phyloP scores from a whole-genome alignment of 30 jellyfish, hydroid and myxozoan genomes.

The Cassiopea xamachana region DNA sequence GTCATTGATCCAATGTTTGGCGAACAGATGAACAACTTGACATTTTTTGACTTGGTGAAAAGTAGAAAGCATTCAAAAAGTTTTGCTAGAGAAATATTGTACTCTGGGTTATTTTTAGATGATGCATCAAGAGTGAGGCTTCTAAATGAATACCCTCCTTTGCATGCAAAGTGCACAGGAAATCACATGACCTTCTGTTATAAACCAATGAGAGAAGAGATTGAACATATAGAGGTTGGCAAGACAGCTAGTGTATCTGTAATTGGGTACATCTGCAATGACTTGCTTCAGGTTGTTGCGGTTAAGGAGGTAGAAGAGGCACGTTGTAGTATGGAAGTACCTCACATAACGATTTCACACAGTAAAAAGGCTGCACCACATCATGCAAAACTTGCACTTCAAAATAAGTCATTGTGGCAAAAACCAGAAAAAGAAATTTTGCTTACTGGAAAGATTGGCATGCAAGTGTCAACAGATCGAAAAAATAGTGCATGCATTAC shows the following conservation, averaged over 20 bases:
- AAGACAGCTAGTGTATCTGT: constrained; percentile 58
- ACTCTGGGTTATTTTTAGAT: constrained; percentile 87
- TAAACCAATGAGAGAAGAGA: constrained; percentile 75
- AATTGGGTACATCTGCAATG: constrained; percentile 71
- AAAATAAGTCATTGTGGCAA: constrained; percentile 54
- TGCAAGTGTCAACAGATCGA: constrained; percentile 77
- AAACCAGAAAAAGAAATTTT: constrained; percentile 60
- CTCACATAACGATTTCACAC: constrained; percentile 91
- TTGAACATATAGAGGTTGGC: constrained; percentile 80
- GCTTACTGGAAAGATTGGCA: constrained; percentile 89
- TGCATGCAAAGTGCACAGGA: constrained; percentile 67
- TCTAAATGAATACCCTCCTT: constrained; percentile 56
- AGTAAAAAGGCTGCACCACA: constrained; percentile 80
- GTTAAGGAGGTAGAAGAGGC: constrained; percentile 65
- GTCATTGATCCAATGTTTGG: constrained; percentile 38
- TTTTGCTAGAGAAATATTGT: constrained; percentile 62
- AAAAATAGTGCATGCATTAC: constrained; percentile 59
- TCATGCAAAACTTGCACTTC: constrained; percentile 56
- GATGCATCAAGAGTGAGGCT: constrained; percentile 70
- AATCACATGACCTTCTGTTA: constrained; percentile 89
- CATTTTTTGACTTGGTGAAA: constrained; percentile 24
- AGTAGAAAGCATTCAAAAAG: background rate
- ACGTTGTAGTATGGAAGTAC: constrained; percentile 58
- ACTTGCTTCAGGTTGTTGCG: constrained; percentile 82
- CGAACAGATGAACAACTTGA: background rate